Evolutionary conservation across 2,797 vertebrate species (phyloP).

Genomic region (Crax fasciolata): DNA sequence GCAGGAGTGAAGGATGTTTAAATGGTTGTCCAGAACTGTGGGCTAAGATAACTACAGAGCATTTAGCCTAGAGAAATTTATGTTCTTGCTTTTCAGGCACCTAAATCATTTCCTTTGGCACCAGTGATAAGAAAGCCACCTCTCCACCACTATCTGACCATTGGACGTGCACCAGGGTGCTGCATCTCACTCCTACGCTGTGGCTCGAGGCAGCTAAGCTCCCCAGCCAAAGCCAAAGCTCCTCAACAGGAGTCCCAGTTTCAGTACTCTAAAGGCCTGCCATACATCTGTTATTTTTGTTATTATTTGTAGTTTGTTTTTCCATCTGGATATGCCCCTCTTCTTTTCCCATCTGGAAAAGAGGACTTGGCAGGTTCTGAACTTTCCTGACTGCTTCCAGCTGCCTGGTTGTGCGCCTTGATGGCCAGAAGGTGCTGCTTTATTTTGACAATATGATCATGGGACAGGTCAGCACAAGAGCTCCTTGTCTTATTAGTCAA

Average conservation of each 20-base stretch:
- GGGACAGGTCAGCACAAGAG: background rate
- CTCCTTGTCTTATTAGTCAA: background rate
- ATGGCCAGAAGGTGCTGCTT: background rate
- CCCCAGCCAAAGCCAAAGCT: background rate
- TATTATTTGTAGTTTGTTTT: background rate
- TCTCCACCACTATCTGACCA: background rate
- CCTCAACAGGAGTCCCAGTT: background rate
- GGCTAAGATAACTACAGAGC: background rate
- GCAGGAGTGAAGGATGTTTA: background rate
- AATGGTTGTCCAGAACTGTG: background rate
- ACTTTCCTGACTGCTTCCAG: background rate
- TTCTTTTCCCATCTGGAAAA: background rate
- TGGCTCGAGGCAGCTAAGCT: accelerated
- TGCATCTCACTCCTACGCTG: background rate
- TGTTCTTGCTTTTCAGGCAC: background rate
- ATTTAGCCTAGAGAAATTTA: background rate
- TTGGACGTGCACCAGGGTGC: background rate
- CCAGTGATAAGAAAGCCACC: background rate
- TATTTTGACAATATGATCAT: background rate
- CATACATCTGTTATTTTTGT: background rate
- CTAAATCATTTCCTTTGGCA: background rate
- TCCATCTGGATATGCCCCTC: background rate
- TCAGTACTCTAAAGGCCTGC: background rate
- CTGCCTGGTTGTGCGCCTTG: background rate
- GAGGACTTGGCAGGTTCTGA: background rate